These are phyloP conservation scores for Drosophila mojavensis DNA, from an alignment of 1,140 invertebrate genomes.

Conservation along the genomic window DNA sequence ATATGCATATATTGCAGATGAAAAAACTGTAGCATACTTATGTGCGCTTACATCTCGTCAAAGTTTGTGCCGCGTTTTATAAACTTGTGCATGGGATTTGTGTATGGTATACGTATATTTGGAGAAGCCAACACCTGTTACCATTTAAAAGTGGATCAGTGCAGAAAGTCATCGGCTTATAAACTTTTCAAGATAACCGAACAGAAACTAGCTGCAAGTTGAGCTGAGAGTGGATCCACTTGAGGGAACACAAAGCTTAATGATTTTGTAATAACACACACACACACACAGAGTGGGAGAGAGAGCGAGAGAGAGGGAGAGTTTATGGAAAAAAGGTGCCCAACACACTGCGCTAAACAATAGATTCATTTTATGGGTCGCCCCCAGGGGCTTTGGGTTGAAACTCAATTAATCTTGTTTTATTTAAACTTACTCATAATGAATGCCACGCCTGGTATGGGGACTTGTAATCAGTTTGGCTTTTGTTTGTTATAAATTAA, in stretches of 20 bases:
- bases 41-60: slow-evolving; percentile 42
- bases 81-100: slow-evolving; percentile 23
- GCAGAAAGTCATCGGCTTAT: slow-evolving; percentile 54
- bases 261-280: slow-evolving; percentile 46
- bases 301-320: slow-evolving; percentile 1
- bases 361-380: slow-evolving; percentile 1
- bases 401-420: slow-evolving; percentile 76
- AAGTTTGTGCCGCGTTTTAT: slow-evolving; percentile 38
- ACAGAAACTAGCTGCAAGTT: slow-evolving; percentile 53
- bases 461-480: slow-evolving; percentile 64
- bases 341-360: slow-evolving; percentile 42
- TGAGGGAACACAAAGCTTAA: slow-evolving; percentile 18
- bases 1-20: no score
- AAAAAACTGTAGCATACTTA: slow-evolving; percentile 42
- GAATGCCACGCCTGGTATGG: slow-evolving; percentile 17
- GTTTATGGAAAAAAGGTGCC: slow-evolving; percentile 4
- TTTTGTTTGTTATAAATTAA: slow-evolving; percentile 76
- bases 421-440: slow-evolving; percentile 47
- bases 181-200: slow-evolving; percentile 48
- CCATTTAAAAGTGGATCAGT: slow-evolving; percentile 67
- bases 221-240: slow-evolving; percentile 30
- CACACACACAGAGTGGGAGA: neutral
- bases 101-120: neutral
- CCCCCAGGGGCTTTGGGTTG: slow-evolving; percentile 43
- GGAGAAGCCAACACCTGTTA: slow-evolving; percentile 69